Percentiles rank a stretch among this genome's conserved stretches.
phyloP scores from a whole-genome alignment of 2,113 vertebrate genomes.

The Monopterus albus region DNA sequence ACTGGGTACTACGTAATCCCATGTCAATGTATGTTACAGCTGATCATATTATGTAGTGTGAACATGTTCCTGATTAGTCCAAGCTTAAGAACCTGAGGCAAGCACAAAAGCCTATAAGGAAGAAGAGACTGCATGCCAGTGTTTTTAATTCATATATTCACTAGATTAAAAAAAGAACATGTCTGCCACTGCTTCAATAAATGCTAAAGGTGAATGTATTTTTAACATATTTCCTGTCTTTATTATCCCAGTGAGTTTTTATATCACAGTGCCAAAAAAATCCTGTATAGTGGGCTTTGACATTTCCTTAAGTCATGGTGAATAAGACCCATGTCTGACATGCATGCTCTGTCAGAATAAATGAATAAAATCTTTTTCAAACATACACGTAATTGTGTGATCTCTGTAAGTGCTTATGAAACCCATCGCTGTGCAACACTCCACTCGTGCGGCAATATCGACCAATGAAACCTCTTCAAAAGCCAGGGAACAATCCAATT shows the following conservation, averaged over 20 bases:
- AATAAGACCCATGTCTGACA: not conserved
- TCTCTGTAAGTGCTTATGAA: slow-evolving; percentile 54
- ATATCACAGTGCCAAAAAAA: slow-evolving; percentile 13
- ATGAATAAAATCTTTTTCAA: slow-evolving; percentile 17
- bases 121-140: slow-evolving; percentile 12
- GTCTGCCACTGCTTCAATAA: not conserved
- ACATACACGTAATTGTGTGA: slow-evolving; percentile 35
- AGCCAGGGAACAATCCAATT: slow-evolving; percentile 57
- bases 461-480: slow-evolving; percentile 55
- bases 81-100: slow-evolving; percentile 27
- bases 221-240: not conserved
- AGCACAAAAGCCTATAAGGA: slow-evolving; percentile 22
- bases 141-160: slow-evolving; percentile 8
- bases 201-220: not conserved
- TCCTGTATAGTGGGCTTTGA: not conserved
- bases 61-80: slow-evolving; percentile 19
- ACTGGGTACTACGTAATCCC: slow-evolving; percentile 9
- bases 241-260: slow-evolving; percentile 7
- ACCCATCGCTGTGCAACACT: slow-evolving; percentile 25
- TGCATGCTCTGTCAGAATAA: not conserved
- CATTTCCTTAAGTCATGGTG: not conserved
- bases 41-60: slow-evolving; percentile 19
- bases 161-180: slow-evolving; percentile 1
- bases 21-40: slow-evolving; percentile 9
- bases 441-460: slow-evolving; percentile 40